Conservation (phyloP, 1,140 invertebrate species). For the Platorchestia sp. region DNA sequence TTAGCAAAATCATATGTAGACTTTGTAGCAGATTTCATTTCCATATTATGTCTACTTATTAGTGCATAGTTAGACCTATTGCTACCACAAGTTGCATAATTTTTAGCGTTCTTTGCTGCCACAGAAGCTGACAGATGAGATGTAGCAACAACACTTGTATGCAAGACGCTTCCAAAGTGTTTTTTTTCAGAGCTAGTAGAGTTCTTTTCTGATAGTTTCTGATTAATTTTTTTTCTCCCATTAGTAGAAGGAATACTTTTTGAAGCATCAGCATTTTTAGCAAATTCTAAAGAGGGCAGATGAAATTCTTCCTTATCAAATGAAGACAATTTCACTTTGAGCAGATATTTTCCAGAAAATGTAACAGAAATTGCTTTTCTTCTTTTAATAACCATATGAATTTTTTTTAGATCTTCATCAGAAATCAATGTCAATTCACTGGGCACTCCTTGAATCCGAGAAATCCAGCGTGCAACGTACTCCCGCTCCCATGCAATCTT, state of each 20-base stretch:
- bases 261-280: neutral
- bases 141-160: neutral
- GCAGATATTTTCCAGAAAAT: slow-evolving; percentile 58
- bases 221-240: neutral
- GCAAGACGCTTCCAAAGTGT: neutral
- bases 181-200: neutral
- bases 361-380: slow-evolving; percentile 63
- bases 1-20: neutral
- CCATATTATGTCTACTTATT: neutral
- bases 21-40: neutral
- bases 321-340: slow-evolving; percentile 56
- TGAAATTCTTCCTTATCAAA: slow-evolving; percentile 61
- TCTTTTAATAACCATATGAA: slow-evolving; percentile 60
- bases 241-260: neutral
- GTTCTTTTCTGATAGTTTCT: neutral
- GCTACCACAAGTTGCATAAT: neutral
- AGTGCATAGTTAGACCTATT: neutral
- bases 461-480: slow-evolving; percentile 62
- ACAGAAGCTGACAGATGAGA: neutral
- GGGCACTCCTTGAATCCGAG: slow-evolving; percentile 56
- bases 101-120: neutral
- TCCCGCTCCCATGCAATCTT: slow-evolving; percentile 62
- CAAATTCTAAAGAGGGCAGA: slow-evolving; percentile 54
- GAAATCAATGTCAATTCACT: neutral
- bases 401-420: slow-evolving; percentile 59